phyloP scores from a whole-genome alignment of 1,140 invertebrate genomes.

The Sycophaga agraensis region DNA sequence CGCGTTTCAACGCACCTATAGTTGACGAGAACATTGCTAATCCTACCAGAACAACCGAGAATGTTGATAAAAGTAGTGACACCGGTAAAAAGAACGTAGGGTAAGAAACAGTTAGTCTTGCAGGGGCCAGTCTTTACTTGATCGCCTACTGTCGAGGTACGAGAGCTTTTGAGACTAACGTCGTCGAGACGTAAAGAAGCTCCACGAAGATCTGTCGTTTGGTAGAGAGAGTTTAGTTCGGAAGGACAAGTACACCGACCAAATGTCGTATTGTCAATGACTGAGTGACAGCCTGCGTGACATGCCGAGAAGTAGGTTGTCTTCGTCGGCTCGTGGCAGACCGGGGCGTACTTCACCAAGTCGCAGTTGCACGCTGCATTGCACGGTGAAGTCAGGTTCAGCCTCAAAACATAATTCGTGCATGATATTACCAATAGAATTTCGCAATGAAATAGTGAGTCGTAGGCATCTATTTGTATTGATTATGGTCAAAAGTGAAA shows the following conservation, averaged over 20 bases:
- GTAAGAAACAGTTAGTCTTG: slow-evolving; percentile 54
- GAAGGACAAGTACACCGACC: slow-evolving; percentile 47
- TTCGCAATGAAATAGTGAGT: no score
- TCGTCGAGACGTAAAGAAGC: background rate
- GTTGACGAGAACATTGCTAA: slow-evolving; percentile 66
- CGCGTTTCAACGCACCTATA: slow-evolving; percentile 62
- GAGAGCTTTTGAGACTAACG: no score
- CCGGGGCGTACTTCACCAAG: slow-evolving; percentile 60
- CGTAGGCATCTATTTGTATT: no score
- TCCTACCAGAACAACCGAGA: slow-evolving; percentile 62
- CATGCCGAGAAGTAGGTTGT: slow-evolving; percentile 66
- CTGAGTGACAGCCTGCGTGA: slow-evolving; percentile 62
- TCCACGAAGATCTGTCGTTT: background rate
- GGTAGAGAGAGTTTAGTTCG: background rate
- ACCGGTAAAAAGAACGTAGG: slow-evolving; percentile 54
- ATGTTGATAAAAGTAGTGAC: slow-evolving; percentile 59
- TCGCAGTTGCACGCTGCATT: slow-evolving; percentile 62
- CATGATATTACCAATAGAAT: no score
- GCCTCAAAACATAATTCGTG: no score
- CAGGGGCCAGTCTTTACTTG: slow-evolving; percentile 59
- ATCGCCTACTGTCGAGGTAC: background rate
- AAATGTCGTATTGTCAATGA: slow-evolving; percentile 45
- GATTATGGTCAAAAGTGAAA: slow-evolving; percentile 3
- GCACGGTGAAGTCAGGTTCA: slow-evolving; percentile 58
- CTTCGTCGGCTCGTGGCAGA: slow-evolving; percentile 59